These are phyloP conservation scores for Poeciliopsis gracilis DNA, from an alignment of 2,797 vertebrate species.

Conservation along the genomic window DNA sequence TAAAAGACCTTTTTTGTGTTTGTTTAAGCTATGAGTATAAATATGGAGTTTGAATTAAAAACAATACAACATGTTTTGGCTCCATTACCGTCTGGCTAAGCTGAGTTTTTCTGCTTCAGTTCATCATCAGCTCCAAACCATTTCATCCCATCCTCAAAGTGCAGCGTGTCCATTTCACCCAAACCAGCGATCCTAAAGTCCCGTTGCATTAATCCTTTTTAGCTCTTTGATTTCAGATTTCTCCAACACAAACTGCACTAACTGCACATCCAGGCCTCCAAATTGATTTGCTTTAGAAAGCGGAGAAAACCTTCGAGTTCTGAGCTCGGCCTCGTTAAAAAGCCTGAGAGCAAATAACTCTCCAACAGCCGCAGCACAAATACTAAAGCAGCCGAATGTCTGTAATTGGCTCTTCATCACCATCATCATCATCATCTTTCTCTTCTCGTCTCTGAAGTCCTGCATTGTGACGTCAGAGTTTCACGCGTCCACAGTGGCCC, in stretches of 20 bases:
- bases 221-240: neutral
- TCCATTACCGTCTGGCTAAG: too few relatives aligned
- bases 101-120: neutral
- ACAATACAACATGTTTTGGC: neutral
- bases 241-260: neutral
- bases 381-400: neutral
- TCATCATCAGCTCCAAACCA: neutral
- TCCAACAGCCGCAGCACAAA: neutral
- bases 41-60: too few relatives aligned
- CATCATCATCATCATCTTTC: neutral
- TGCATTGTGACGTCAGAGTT: neutral
- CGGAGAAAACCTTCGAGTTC: neutral
- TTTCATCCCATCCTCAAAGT: neutral
- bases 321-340: neutral
- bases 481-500: slow-evolving; percentile 17
- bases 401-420: slow-evolving; percentile 1
- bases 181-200: neutral
- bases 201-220: neutral
- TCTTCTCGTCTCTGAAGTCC: slow-evolving; percentile 6
- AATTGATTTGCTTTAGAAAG: neutral
- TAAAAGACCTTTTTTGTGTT: too few relatives aligned
- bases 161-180: neutral
- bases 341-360: neutral
- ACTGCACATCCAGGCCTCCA: neutral
- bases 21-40: too few relatives aligned